Base-by-base conservation (phyloP, 2,888 invertebrate species). In the Palloptera scutellata region DNA sequence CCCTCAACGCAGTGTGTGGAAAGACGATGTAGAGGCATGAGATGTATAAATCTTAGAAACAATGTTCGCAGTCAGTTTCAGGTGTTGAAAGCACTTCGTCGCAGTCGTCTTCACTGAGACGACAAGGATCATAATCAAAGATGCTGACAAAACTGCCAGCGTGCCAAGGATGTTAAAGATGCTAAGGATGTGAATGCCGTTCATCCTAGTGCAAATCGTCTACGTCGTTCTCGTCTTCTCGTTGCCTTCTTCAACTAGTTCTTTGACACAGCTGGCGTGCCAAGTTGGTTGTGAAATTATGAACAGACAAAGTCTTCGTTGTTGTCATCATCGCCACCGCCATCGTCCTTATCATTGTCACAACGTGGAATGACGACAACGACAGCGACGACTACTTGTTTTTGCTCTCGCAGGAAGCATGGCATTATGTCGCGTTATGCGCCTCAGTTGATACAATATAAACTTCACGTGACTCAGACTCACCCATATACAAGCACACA, bases 101-200 rank as follows among this genome's bases (percentile, higher is more conserved):
- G 30, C 6, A 30, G 30, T 30, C 6, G 30, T 30, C 30, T 30
- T 30, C 6, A 30, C 30, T 30, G 30, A 30, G 45, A 19, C 40
- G 62, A 63, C 62, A 63, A 63, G 53, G 62, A 63, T 63, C 54
- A 45, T 45, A 63, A 63, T 63, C 53, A 55, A 30, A 30, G 55
- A 45, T 63, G 43, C 62, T 63, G 62, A 63, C 62, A 63, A 63
- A 63, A 54, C 30, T 54, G 62, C 62, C 62, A 63, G 62, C 54
- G 48, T 20, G 40, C 19, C 15, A 43, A 13, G 43, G n/a, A 17
- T 61, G 61, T 30, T 30, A 30, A 30, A 30, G 30, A 30, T 30
- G 30, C 30, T 30, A 30, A 30, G 30, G 30, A 30, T 30, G 30
- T 30, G 30, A 30, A 30, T 30, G 30, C 30, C 30, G 30, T 30